Evolutionary conservation across 1,140 invertebrate genomes (phyloP), one percentile per base, ranked within the genome.

Genomic region (Teleogryllus occipitalis): DNA sequence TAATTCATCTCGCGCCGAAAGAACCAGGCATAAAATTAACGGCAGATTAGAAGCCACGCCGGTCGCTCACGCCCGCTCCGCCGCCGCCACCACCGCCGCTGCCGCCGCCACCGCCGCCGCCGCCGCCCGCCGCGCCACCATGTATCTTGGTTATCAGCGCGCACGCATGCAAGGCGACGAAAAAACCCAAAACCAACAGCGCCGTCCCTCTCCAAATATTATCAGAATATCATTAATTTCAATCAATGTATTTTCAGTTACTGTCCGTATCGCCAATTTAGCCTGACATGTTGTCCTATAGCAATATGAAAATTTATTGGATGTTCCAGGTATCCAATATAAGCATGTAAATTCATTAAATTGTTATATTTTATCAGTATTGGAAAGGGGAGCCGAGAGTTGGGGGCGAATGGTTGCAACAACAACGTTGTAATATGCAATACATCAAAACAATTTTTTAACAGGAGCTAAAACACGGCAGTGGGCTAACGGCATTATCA

Each of bases 161-260:
- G 54, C 18, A 18, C 54, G 54, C 54, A 65, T 65, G 54, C 54
- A 65, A 65, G 54, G 54, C 54, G 54, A 65, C 54, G 54, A 65
- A 65, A 65, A 65, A 65, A 65, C 54, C 10, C 10, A 65, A 65
- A 65, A 65, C 54, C 54, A 18, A 65, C 54, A 3, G 54, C 7
- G 18, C 54, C 7, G 10, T 65, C 54, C 54, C 54, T 65, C 18
- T 65, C 54, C 54, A 65, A 65, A 65, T 65, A 65, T 65, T 65
- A 65, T 65, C 54, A 65, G 54, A 65, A 65, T 65, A 65, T 65
- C 54, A 65, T 65, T 65, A 65, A 65, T 65, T 65, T 65, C 54
- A 65, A 65, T 65, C 54, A 65, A 65, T 65, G 54, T 65, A 65
- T 65, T 65, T 65, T 65, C 54, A 65, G 54, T 65, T 65, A 65